A percentile compares a stretch with the other conserved stretches of the same genome.
phyloP scores from a whole-genome alignment of 2,113 vertebrate species.

The Orcinus orca region DNA sequence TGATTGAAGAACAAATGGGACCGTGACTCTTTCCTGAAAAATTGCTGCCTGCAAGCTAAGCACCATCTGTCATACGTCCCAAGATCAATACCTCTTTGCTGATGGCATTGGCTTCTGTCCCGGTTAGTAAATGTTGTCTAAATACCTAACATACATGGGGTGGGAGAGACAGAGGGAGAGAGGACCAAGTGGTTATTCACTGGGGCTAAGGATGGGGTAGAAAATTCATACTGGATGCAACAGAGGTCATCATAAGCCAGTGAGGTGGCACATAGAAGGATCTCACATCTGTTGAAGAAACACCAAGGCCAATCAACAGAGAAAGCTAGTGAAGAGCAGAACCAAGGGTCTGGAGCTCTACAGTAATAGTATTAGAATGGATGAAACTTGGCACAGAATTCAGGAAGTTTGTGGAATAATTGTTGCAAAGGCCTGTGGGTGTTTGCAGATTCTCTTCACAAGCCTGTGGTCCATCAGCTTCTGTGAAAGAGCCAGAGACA shows the following conservation, averaged over 20 bases:
- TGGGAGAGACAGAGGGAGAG: background rate
- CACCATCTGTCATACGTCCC: background rate
- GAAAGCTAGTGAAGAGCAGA: background rate
- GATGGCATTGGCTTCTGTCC: background rate
- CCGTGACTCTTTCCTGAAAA: background rate
- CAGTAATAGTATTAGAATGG: fast-evolving
- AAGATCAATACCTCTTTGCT: background rate
- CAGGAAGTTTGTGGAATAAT: background rate
- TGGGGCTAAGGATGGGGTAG: background rate
- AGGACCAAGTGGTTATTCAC: background rate
- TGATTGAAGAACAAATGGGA: background rate
- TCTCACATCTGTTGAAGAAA: background rate
- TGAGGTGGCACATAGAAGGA: fast-evolving
- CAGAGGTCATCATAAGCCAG: too few species aligned
- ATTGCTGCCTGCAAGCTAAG: background rate
- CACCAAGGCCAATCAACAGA: background rate
- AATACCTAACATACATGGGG: background rate
- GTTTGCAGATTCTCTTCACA: background rate
- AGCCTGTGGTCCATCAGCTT: fast-evolving
- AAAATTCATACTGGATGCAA: background rate
- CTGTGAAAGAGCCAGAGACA: background rate
- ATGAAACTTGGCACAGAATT: background rate
- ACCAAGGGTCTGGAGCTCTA: background rate
- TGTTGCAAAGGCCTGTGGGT: background rate
- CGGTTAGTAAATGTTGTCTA: background rate